Base-by-base conservation (phyloP, 2,888 invertebrate species). In the Drosophila colorata region DNA sequence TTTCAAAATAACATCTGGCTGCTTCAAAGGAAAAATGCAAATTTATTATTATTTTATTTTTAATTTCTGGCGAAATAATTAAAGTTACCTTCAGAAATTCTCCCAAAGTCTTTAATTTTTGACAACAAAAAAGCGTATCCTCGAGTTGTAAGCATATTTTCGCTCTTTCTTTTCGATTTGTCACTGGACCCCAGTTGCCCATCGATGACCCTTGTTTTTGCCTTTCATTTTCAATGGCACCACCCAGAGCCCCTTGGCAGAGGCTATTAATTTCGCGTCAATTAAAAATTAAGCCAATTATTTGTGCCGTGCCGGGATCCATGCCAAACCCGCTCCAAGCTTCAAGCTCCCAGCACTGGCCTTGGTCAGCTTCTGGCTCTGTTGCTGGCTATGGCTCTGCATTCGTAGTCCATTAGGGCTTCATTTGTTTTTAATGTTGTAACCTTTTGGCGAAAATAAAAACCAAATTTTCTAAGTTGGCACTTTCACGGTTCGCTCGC, bases 251-350 rank as follows among this genome's bases (percentile, higher is more conserved):
- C 58, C 57, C 48, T 51, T 61, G 69, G 79, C 82, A 63, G 52
- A 86, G 66, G 79, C 88, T 85, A 85, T 89, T 89, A 85, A 85
- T 85, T 85, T 89, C 80, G 86, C 85, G 85, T 88, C 89, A 85
- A 89, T 88, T 89, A 85, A 85, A 85, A 85, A 89, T 85, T 85
- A 85, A 89, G 89, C 85, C 89, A 85, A 85, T 85, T 85, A 89
- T 88, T 89, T 82, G 79, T 85, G 86, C 87, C 67, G 46, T 57
- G 60, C 71, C 71, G 46, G 65, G 60, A 55, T 43, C 78, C 78
- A 55, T 67, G 61, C 58, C 52, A 68, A 67, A 72, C 52, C 52
- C 33, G 28, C 44, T 37, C 46, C 61, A 58, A 31, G 44, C n/a
- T n/a, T n/a, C n/a, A n/a, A n/a, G n/a, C 47, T 23, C 7, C 25